A percentile compares a stretch with the other conserved stretches of the same genome.
These are phyloP conservation scores for Philypnodon macrostomus DNA, from an alignment of 2,797 vertebrate genomes.

Conservation along the genomic window DNA sequence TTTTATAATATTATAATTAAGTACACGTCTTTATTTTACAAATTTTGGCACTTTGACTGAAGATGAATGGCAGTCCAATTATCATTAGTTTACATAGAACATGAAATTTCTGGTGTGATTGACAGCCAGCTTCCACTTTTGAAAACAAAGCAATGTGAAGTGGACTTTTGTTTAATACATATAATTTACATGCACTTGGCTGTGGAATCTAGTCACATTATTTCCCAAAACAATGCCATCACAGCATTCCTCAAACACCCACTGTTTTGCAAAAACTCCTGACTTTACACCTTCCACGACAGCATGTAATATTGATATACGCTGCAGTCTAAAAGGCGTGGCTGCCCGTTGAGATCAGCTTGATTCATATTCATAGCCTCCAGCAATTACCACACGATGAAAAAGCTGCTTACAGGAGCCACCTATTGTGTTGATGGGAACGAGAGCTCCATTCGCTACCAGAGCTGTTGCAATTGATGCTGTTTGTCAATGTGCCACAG, in stretches of 20 bases:
- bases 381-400: conserved; percentile 28
- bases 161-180: too few relatives aligned
- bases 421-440: conserved; percentile 12
- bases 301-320: conserved; percentile 14
- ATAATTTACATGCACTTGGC: too few relatives aligned
- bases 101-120: too few relatives aligned
- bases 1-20: too few relatives aligned
- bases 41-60: too few relatives aligned
- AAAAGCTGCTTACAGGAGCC: conserved; percentile 21
- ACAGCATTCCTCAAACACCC: not conserved
- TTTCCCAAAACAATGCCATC: not conserved
- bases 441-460: conserved; percentile 20
- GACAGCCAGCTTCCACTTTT: too few relatives aligned
- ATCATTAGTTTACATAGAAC: too few relatives aligned
- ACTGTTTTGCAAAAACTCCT: conserved; percentile 9
- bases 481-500: conserved; percentile 34
- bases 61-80: too few relatives aligned
- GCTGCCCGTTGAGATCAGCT: conserved; percentile 10
- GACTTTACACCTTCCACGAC: conserved; percentile 1
- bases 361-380: conserved; percentile 36
- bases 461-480: conserved; percentile 37
- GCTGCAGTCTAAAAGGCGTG: conserved; percentile 26
- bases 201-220: too few relatives aligned
- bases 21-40: too few relatives aligned
- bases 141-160: too few relatives aligned